Evolutionary conservation across 2,888 invertebrate species (phyloP).

Genomic region (Trissolcus japonicus): DNA sequence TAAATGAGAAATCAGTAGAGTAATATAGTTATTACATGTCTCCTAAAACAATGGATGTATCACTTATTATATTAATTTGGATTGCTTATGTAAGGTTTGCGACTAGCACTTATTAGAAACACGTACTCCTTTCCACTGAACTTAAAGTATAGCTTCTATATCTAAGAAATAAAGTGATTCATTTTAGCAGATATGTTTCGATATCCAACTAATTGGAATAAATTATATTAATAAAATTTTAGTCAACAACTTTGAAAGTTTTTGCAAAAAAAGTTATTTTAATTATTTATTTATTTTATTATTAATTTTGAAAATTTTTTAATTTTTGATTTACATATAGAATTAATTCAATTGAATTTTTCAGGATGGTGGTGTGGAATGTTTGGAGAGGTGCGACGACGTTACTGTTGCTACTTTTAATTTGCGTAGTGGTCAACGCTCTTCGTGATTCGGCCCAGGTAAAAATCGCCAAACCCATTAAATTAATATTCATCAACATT

Average conservation of each 20-base stretch:
- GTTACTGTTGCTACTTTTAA: slow-evolving; percentile 46
- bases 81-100: slow-evolving; percentile 6
- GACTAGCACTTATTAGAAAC: too few relatives aligned
- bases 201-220: too few relatives aligned
- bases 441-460: slow-evolving; percentile 52
- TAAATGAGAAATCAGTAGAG: slow-evolving; percentile 8
- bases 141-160: too few relatives aligned
- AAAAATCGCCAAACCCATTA: background rate
- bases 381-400: slow-evolving; percentile 49
- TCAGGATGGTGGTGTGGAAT: slow-evolving; percentile 54
- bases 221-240: too few relatives aligned
- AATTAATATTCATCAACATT: too few relatives aligned
- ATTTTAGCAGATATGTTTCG: too few relatives aligned
- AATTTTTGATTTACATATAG: background rate
- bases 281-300: background rate
- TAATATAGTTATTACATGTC: slow-evolving; percentile 2
- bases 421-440: slow-evolving; percentile 47
- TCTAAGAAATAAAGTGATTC: too few relatives aligned
- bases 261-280: slow-evolving; percentile 25
- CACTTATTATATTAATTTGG: background rate
- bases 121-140: too few relatives aligned
- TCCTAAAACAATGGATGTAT: slow-evolving; percentile 1
- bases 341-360: slow-evolving; percentile 14
- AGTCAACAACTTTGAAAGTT: slow-evolving; percentile 14
- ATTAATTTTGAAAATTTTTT: background rate